These are phyloP conservation scores for Lathamus discolor DNA, from an alignment of 2,113 vertebrate species.

Conservation along the genomic window DNA sequence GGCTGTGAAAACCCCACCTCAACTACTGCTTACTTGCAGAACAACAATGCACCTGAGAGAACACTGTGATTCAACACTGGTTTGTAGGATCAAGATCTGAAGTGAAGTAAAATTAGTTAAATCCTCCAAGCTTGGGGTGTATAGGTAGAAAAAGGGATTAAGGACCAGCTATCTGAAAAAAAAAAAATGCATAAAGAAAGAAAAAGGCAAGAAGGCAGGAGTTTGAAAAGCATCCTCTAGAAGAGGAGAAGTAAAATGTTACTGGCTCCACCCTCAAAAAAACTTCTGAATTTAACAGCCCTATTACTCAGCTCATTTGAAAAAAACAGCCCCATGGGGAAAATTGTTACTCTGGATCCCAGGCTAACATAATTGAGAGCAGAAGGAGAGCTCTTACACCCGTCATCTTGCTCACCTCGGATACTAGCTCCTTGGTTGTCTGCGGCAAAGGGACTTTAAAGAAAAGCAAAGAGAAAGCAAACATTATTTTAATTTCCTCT, in stretches of 20 bases:
- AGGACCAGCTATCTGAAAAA: background rate
- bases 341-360: background rate
- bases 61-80: background rate
- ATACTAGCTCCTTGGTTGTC: background rate
- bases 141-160: background rate
- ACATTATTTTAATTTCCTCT: constrained; percentile 48
- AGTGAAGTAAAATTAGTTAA: background rate
- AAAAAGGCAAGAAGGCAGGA: background rate
- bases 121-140: background rate
- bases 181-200: background rate
- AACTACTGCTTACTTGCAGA: background rate
- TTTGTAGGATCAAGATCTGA: background rate
- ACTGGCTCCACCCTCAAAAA: background rate
- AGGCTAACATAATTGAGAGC: background rate
- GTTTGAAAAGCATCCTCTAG: background rate
- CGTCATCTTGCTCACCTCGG: constrained; percentile 30
- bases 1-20: background rate
- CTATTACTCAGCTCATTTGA: background rate
- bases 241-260: background rate
- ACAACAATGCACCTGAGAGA: background rate
- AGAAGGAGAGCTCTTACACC: background rate
- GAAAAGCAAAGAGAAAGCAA: background rate
- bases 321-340: background rate
- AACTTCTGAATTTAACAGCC: background rate
- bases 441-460: constrained; percentile 15